A percentile compares a stretch with the other conserved stretches of the same genome.
Conservation (phyloP, 1,140 invertebrate species). For the Lepidostoma basale region DNA sequence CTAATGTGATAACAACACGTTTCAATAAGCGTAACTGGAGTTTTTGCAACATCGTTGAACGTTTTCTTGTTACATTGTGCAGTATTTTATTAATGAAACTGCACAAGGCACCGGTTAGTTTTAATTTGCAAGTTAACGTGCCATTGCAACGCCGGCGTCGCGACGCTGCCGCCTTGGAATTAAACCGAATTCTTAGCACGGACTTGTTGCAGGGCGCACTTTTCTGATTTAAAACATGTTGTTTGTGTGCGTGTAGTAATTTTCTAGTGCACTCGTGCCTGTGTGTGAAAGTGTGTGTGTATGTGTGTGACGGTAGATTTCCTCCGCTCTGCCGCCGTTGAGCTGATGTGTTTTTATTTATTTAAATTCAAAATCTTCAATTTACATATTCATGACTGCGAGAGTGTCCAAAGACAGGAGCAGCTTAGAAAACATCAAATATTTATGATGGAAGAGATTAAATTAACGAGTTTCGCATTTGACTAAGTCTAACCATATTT, state of each 20-base stretch:
- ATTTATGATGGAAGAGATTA: slow-evolving; percentile 26
- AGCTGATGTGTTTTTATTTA: slow-evolving; percentile 41
- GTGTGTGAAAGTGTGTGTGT: background rate
- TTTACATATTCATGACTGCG: slow-evolving; percentile 45
- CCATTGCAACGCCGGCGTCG: background rate
- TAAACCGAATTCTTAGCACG: slow-evolving; percentile 39
- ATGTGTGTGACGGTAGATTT: background rate
- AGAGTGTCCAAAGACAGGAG: slow-evolving; percentile 34
- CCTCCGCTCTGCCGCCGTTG: background rate
- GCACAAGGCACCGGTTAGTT: background rate
- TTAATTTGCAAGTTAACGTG: background rate
- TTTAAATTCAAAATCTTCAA: slow-evolving; percentile 46
- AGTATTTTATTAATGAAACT: background rate
- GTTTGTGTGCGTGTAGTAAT: too few relatives aligned
- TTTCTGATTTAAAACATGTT: slow-evolving; percentile 30
- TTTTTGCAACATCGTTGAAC: too few relatives aligned
- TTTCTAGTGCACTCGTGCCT: slow-evolving; percentile 1
- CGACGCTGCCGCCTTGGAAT: slow-evolving; percentile 16
- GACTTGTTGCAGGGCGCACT: slow-evolving; percentile 40
- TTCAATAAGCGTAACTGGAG: too few relatives aligned
- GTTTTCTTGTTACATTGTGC: background rate
- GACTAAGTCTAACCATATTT: background rate
- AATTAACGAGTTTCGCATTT: slow-evolving; percentile 12
- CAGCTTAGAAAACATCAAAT: slow-evolving; percentile 29
- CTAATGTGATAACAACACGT: too few relatives aligned